phyloP scores from a whole-genome alignment of 35 echinoderm and acorn worm genomes.

The Patiria miniata region DNA sequence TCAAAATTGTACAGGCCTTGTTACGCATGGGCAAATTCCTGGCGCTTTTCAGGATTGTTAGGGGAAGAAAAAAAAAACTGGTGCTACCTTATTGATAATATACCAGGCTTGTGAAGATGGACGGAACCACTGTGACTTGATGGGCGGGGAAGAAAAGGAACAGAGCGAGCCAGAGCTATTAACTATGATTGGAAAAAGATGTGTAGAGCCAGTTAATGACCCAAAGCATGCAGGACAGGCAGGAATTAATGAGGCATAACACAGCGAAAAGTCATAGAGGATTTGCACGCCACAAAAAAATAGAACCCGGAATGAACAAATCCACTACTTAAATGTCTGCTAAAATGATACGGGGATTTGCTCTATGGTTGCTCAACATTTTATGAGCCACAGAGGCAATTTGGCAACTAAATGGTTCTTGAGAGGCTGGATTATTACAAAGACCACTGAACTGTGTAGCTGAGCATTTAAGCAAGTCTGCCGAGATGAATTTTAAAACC shows the following conservation, averaged over 20 bases:
- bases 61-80: not conserved
- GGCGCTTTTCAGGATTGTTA: not conserved
- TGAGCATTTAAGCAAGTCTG: too few relatives aligned
- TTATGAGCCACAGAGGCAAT: conserved; percentile 18
- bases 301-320: too few relatives aligned
- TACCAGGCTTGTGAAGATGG: too few relatives aligned
- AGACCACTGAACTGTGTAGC: not conserved
- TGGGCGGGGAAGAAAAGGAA: not conserved
- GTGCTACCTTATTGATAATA: too few relatives aligned
- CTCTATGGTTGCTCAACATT: not conserved
- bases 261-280: too few relatives aligned
- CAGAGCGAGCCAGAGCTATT: not conserved
- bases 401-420: not conserved
- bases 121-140: too few relatives aligned
- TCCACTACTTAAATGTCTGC: too few relatives aligned
- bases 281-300: too few relatives aligned
- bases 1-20: not conserved
- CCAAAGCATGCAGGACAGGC: too few relatives aligned
- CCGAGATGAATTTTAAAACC: too few relatives aligned
- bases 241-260: not conserved
- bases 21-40: conserved; percentile 2
- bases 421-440: conserved; percentile 2
- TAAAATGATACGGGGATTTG: not conserved
- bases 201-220: too few relatives aligned
- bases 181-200: not conserved